A percentile compares a stretch with the other conserved stretches of the same genome.
These are phyloP conservation scores for Corythaixoides concolor DNA, from an alignment of 2,113 vertebrate species.

Conservation along the genomic window DNA sequence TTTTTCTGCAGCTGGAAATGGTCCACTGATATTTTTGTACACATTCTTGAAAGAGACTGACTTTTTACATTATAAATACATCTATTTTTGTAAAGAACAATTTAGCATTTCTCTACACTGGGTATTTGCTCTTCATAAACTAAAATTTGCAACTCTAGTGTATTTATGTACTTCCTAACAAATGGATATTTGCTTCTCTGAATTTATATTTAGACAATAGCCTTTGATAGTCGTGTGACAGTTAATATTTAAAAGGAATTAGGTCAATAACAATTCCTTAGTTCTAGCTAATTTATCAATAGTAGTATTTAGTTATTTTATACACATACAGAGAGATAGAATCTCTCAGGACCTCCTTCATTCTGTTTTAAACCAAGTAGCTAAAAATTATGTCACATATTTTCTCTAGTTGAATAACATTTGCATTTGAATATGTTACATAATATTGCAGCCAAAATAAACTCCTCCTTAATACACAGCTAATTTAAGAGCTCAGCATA, in stretches of 20 bases:
- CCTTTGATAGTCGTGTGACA: neutral
- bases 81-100: neutral
- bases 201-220: neutral
- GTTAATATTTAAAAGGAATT: neutral
- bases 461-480: constrained; percentile 14
- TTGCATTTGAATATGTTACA: neutral
- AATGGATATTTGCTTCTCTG: neutral
- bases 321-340: neutral
- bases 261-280: neutral
- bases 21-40: neutral
- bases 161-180: neutral
- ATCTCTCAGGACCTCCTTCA: neutral
- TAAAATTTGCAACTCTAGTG: neutral
- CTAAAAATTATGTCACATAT: neutral
- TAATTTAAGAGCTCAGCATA: constrained; percentile 52
- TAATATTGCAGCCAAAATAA: neutral
- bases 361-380: neutral
- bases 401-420: neutral
- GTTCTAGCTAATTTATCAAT: neutral
- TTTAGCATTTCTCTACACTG: neutral
- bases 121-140: neutral
- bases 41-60: neutral
- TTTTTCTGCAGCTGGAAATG: neutral
- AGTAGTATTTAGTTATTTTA: neutral
- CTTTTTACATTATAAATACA: neutral